Evolutionary conservation across 2,113 vertebrate genomes (phyloP).

Genomic region (Albula glossodonta): DNA sequence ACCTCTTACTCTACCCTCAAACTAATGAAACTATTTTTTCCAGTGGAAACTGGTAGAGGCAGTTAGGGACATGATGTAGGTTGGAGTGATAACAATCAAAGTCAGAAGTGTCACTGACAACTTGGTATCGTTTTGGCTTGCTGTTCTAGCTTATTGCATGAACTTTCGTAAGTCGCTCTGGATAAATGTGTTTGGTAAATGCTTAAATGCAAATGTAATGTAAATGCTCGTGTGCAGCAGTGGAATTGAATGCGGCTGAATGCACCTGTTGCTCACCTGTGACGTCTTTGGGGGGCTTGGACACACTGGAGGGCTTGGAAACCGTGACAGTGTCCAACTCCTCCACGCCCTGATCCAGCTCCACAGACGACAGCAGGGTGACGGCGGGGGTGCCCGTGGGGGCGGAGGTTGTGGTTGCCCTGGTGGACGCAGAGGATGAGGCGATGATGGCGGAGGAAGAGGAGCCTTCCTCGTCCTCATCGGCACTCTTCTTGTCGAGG

Average conservation of each 20-base stretch:
- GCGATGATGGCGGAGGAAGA: not conserved
- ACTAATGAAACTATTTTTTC: no score
- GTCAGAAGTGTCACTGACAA: no score
- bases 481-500: not conserved
- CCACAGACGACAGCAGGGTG: conserved; percentile 56
- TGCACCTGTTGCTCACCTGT: conserved; percentile 52
- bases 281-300: conserved; percentile 28
- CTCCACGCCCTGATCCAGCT: conserved; percentile 57
- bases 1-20: no score
- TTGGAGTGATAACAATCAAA: no score
- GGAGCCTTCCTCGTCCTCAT: conserved; percentile 34
- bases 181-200: no score
- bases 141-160: no score
- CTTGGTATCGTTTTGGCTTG: no score
- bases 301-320: conserved; percentile 28
- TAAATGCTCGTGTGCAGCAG: not conserved
- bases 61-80: no score
- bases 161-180: no score
- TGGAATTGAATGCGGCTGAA: not conserved
- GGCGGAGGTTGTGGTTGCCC: not conserved
- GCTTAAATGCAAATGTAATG: no score
- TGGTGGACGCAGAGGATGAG: not conserved
- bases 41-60: no score
- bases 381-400: conserved; percentile 1
- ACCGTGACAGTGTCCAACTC: conserved; percentile 58